Percentiles rank a stretch among this genome's conserved stretches.
These are phyloP conservation scores for Florisuga fusca DNA, from an alignment of 2,797 vertebrate species.

Conservation along the genomic window DNA sequence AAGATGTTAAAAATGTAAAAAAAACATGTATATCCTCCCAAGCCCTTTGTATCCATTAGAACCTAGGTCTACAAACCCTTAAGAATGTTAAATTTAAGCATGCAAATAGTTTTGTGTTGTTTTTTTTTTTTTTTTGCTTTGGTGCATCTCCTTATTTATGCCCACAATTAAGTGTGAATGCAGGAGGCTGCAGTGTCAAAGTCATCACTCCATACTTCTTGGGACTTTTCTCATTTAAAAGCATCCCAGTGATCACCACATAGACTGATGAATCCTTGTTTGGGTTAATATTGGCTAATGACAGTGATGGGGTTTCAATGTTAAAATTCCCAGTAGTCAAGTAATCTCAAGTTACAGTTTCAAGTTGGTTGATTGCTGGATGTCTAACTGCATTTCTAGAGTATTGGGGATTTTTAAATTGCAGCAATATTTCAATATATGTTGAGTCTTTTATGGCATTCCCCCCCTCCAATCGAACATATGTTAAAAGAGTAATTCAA, in stretches of 20 bases:
- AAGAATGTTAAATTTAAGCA: neutral
- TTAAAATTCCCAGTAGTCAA: neutral
- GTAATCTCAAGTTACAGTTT: neutral
- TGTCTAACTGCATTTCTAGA: neutral
- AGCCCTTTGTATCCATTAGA: neutral
- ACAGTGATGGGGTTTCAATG: neutral
- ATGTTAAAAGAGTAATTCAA: slow-evolving; percentile 44
- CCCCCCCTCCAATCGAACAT: neutral
- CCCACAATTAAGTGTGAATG: neutral
- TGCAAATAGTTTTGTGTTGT: neutral
- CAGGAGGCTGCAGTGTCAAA: neutral
- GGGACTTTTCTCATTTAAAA: neutral
- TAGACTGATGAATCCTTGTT: neutral
- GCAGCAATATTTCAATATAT: slow-evolving; percentile 3
- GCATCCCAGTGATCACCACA: neutral
- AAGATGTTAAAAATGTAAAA: too few relatives aligned
- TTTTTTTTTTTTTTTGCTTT: neutral
- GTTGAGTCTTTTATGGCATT: neutral
- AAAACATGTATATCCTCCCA: neutral
- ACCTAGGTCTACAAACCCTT: neutral
- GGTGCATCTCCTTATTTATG: neutral
- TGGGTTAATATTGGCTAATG: neutral
- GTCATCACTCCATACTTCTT: accelerated
- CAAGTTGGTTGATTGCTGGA: neutral
- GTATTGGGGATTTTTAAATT: slow-evolving; percentile 11